Evolutionary conservation across 2,797 vertebrate species (phyloP).

Genomic region (Falco concolor): DNA sequence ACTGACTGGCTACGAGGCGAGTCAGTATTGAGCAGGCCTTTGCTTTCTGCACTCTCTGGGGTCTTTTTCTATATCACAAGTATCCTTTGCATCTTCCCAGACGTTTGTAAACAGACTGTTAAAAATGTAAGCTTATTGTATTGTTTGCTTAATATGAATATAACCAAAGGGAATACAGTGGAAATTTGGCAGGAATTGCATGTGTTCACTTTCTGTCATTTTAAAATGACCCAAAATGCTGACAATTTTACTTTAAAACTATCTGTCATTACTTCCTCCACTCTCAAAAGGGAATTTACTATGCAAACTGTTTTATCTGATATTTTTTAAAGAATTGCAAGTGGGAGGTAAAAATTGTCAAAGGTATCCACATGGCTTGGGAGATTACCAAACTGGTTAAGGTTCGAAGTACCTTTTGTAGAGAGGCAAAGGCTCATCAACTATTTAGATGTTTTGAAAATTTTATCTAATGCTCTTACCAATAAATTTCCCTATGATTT

Average conservation of each 20-base stretch:
- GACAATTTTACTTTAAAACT: background rate
- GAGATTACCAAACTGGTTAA: background rate
- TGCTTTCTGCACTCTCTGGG: background rate
- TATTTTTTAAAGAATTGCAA: background rate
- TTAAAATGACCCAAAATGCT: background rate
- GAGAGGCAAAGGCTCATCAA: background rate
- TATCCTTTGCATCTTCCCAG: background rate
- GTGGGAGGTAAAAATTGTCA: background rate
- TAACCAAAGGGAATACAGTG: background rate
- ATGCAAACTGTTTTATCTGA: background rate
- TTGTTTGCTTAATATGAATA: background rate
- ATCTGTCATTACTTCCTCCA: background rate
- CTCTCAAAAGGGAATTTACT: background rate
- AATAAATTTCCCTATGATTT: slow-evolving; percentile 35
- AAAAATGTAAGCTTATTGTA: background rate
- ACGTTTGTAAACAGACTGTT: background rate
- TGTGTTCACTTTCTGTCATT: background rate
- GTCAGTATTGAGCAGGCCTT: background rate
- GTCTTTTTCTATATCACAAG: background rate
- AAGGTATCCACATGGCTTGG: background rate
- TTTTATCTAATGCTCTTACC: background rate
- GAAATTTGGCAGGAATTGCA: background rate
- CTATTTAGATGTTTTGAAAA: background rate
- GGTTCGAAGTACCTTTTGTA: background rate
- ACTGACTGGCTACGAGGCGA: background rate